A percentile compares a stretch with the other conserved stretches of the same genome.
These are phyloP conservation scores for Pheosia tremula DNA, from an alignment of 2,888 invertebrate species.

Conservation along the genomic window DNA sequence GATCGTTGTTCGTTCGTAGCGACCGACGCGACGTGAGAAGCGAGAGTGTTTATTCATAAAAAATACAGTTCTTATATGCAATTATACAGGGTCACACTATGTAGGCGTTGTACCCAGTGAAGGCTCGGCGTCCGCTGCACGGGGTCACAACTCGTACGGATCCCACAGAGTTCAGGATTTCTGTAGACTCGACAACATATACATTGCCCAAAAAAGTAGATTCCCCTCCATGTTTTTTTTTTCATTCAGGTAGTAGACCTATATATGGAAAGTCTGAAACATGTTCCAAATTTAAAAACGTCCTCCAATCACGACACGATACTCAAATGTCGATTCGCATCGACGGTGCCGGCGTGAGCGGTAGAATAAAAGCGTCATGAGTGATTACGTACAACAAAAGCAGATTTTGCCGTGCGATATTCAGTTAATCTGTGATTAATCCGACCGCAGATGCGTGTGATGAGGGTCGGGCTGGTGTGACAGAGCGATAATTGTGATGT, in stretches of 20 bases:
- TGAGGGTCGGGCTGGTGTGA: slow-evolving; percentile 67
- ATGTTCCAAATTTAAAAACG: neutral
- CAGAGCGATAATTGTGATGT: slow-evolving; percentile 75
- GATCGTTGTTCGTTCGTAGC: no score
- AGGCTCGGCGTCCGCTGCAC: no score
- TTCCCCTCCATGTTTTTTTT: neutral
- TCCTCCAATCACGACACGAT: slow-evolving; percentile 1
- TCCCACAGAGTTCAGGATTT: no score
- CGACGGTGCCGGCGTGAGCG: slow-evolving; percentile 26
- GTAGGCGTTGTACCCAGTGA: no score
- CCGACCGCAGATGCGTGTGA: slow-evolving; percentile 69
- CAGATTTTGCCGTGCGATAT: slow-evolving; percentile 62
- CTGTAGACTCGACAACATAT: no score
- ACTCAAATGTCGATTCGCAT: slow-evolving; percentile 21
- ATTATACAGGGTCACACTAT: no score
- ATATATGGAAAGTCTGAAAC: neutral
- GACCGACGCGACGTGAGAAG: no score
- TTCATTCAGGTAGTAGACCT: neutral
- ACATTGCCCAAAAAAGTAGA: no score
- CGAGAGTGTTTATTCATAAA: no score
- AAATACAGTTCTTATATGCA: no score
- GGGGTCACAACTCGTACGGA: no score
- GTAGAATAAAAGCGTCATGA: slow-evolving; percentile 55
- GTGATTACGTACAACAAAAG: slow-evolving; percentile 57
- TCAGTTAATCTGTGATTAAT: slow-evolving; percentile 71